Percentiles rank a stretch among this genome's conserved stretches.
phyloP scores from a whole-genome alignment of 2,797 vertebrate genomes.

The Coccyzus lansbergi region DNA sequence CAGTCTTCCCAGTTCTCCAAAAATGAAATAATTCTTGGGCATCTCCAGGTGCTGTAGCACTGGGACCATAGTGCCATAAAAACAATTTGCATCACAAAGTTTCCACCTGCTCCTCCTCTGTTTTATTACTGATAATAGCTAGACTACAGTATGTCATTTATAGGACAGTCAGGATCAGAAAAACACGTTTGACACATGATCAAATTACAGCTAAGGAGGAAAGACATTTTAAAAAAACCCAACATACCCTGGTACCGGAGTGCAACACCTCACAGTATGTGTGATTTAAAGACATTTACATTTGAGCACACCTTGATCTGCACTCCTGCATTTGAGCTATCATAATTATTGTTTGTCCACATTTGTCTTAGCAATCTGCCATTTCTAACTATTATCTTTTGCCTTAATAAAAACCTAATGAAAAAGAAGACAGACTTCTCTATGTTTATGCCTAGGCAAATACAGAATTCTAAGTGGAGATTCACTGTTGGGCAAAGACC shows the following conservation, averaged over 20 bases:
- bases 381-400: background rate
- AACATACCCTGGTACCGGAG: background rate
- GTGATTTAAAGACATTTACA: background rate
- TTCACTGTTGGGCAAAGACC: background rate
- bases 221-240: background rate
- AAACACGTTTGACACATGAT: background rate
- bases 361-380: background rate
- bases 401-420: background rate
- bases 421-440: background rate
- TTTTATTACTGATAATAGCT: slow-evolving; percentile 10
- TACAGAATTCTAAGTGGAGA: background rate
- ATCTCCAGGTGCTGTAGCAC: slow-evolving; percentile 31
- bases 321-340: background rate
- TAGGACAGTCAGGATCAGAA: background rate
- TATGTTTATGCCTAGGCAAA: background rate
- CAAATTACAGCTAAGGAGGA: background rate
- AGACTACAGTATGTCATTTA: background rate
- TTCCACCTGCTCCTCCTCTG: slow-evolving; percentile 33
- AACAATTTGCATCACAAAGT: background rate
- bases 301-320: background rate
- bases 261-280: background rate
- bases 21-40: slow-evolving; percentile 30
- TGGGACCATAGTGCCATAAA: background rate
- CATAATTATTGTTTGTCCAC: background rate
- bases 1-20: slow-evolving; percentile 5